phyloP scores from a whole-genome alignment of 2,113 vertebrate genomes.

The Pagrus major region DNA sequence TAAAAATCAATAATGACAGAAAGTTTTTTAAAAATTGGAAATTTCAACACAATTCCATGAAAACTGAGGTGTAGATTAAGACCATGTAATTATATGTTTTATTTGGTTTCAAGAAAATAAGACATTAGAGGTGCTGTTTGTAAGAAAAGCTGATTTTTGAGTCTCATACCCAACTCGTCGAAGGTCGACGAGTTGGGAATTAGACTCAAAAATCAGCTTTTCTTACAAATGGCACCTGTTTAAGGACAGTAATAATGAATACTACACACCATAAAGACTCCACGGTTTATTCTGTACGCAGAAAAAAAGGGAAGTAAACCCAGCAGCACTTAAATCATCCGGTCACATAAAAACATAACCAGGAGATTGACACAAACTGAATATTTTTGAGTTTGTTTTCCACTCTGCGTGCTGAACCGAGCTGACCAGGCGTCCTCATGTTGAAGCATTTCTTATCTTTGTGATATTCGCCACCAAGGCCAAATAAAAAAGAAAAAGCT shows the following conservation, averaged over 20 bases:
- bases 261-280: too few species aligned
- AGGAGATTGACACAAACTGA: neutral
- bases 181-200: too few species aligned
- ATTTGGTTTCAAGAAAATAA: neutral
- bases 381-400: neutral
- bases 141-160: too few species aligned
- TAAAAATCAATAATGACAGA: too few species aligned
- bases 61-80: neutral
- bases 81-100: neutral
- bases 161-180: too few species aligned
- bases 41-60: neutral
- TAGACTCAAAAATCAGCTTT: too few species aligned
- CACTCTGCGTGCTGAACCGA: slow-evolving; percentile 30
- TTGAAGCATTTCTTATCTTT: slow-evolving; percentile 41
- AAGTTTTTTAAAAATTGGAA: too few species aligned
- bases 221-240: too few species aligned
- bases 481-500: slow-evolving; percentile 49
- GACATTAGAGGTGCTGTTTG: too few species aligned
- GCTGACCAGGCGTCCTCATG: slow-evolving; percentile 34
- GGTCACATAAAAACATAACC: neutral
- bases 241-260: too few species aligned
- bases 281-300: neutral
- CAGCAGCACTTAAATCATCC: neutral
- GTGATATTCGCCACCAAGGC: slow-evolving; percentile 51
- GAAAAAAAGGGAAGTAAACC: neutral